Base-by-base conservation (phyloP, 2,888 invertebrate genomes). In the Lacanobia wlatinum region DNA sequence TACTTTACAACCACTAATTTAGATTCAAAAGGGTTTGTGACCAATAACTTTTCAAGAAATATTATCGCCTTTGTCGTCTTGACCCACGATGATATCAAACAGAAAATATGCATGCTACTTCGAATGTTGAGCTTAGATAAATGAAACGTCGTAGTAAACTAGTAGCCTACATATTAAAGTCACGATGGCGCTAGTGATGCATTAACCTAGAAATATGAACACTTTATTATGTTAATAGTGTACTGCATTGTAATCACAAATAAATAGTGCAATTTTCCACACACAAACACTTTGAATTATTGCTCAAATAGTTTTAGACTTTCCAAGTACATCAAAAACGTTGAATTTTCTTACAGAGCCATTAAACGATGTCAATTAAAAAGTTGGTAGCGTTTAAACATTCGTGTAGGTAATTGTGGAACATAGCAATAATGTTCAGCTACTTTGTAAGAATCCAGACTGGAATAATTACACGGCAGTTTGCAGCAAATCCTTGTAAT, bases 401-500 rank as follows among this genome's bases (percentile, higher is more conserved):
- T 66, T 72, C 84, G 75, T 82, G 76, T 78, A 76, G 82, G 73
- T 80, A 82, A 84, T 78, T 84, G 78, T 82, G 73, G 80, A 78
- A 73, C 77, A 74, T 74, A 65, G 80, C 63, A 85, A 82, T 84
- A 84, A 85, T 67, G 73, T 78, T 75, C 73, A 76, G 73, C 48
- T 85, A 76, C 80, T 85, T 84, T 76, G 76, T 80, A 80, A 85
- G 78, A 84, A 78, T 74, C 65, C 80, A 74, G 84, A 73, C 82
- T 74, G 68, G 76, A 76, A 78, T 84, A 82, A 84, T 84, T 78
- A 78, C 69, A 69, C 66, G 61, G 80, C 70, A 66, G 64, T 78
- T 82, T 82, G 65, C 63, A 64, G 76, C 66, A 77, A 76, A 80
- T 80, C 60, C 68, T 76, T 84, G 76, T 77, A 74, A 84, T 76